A percentile compares a stretch with the other conserved stretches of the same genome.
Evolutionary conservation across 2,113 vertebrate species (phyloP).

Genomic region (Cygnus atratus): DNA sequence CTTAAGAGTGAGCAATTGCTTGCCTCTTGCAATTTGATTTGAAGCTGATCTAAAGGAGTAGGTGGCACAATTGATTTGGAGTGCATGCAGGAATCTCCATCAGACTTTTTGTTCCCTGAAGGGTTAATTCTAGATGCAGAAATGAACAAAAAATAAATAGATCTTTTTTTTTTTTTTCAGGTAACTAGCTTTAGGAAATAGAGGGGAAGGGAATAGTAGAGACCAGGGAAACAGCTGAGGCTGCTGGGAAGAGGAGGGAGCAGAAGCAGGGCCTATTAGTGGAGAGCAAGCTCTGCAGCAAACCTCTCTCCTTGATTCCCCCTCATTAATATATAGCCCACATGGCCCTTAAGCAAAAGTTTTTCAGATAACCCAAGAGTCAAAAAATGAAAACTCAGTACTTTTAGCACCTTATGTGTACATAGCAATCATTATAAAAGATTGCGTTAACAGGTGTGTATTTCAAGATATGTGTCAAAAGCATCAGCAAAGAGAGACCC

Average conservation of each 20-base stretch:
- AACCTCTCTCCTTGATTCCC: background rate
- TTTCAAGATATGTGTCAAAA: background rate
- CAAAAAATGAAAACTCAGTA: background rate
- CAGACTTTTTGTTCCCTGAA: background rate
- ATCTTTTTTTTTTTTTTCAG: background rate
- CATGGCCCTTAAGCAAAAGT: background rate
- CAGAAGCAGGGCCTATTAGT: background rate
- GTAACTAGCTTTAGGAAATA: background rate
- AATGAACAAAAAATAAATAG: background rate
- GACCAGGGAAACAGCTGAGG: background rate
- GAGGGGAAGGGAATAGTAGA: background rate
- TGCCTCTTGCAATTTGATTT: constrained; percentile 5
- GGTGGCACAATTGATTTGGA: background rate
- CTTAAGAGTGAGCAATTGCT: background rate
- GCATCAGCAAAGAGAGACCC: background rate
- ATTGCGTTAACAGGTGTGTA: background rate
- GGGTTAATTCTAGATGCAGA: background rate
- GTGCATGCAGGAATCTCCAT: background rate
- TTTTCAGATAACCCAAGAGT: background rate
- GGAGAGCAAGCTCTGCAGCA: background rate
- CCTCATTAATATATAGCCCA: background rate
- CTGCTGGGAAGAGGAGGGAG: background rate
- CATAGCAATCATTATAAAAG: background rate
- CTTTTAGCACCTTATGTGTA: background rate
- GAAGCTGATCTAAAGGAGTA: background rate